Conservation (phyloP, 2,888 invertebrate genomes). For the Zootermopsis nevadensis region DNA sequence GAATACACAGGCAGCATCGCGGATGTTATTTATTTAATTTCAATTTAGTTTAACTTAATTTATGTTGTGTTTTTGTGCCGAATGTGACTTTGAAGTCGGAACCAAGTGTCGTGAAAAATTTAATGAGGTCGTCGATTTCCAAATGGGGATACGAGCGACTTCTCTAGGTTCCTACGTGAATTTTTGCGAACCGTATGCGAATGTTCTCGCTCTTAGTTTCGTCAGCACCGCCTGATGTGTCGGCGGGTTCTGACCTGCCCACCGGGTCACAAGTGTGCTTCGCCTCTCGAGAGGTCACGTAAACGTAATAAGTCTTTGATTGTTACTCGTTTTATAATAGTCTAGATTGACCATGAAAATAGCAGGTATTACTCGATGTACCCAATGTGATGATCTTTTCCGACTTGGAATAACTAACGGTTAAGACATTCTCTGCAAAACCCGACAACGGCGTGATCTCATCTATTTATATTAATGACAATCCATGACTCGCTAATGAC, state of each 20-base stretch:
- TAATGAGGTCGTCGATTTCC: background rate
- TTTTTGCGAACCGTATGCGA: constrained; percentile 12
- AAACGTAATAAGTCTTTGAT: constrained; percentile 50
- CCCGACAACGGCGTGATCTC: constrained; percentile 45
- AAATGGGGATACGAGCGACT: background rate
- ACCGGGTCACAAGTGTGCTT: constrained; percentile 53
- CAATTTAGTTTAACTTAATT: constrained; percentile 23
- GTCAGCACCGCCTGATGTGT: constrained; percentile 38
- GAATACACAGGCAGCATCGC: constrained; percentile 4
- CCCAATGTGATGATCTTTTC: constrained; percentile 49
- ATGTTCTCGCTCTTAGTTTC: constrained; percentile 52
- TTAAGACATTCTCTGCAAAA: constrained; percentile 53
- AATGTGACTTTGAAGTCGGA: constrained; percentile 3
- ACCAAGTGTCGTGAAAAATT: constrained; percentile 32
- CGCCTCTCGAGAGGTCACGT: constrained; percentile 51
- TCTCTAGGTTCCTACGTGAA: constrained; percentile 30
- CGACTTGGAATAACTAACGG: constrained; percentile 42
- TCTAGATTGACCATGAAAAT: constrained; percentile 43
- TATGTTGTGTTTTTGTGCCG: constrained; percentile 34
- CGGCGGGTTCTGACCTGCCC: constrained; percentile 31
- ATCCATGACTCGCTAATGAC: constrained; percentile 36
- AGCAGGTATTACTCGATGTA: constrained; percentile 49
- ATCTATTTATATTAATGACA: constrained; percentile 36
- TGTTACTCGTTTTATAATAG: constrained; percentile 53
- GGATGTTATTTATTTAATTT: constrained; percentile 36